These are phyloP conservation scores for Seriola aureovittata DNA, from an alignment of 2,113 vertebrate species.

Conservation along the genomic window DNA sequence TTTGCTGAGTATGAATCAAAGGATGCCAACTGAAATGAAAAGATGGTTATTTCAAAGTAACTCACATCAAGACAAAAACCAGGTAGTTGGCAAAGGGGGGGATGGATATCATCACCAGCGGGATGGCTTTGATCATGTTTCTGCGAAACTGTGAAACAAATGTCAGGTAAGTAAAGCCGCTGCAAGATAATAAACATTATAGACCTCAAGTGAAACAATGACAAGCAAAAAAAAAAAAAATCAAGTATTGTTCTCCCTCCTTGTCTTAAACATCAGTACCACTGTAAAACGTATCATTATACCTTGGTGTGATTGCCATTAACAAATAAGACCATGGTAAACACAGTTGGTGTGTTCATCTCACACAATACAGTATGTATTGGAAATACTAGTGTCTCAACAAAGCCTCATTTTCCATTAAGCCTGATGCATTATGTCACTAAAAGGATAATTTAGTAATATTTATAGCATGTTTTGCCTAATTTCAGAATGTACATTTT, in stretches of 20 bases:
- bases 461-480: too few relatives aligned
- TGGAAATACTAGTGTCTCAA: background rate
- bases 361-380: too few relatives aligned
- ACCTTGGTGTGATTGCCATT: background rate
- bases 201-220: background rate
- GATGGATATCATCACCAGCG: slow-evolving; percentile 89
- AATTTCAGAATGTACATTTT: too few relatives aligned
- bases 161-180: slow-evolving; percentile 1
- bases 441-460: too few relatives aligned
- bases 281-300: background rate
- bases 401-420: background rate
- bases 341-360: too few relatives aligned
- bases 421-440: too few relatives aligned
- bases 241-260: background rate
- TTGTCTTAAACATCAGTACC: background rate
- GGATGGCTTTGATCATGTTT: slow-evolving; percentile 90
- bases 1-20: slow-evolving; percentile 1
- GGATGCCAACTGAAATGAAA: background rate
- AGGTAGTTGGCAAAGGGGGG: slow-evolving; percentile 97
- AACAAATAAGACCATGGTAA: background rate
- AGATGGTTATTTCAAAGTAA: slow-evolving; percentile 47
- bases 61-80: slow-evolving; percentile 95
- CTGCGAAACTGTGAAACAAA: slow-evolving; percentile 88
- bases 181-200: background rate
- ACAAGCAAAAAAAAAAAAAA: background rate